Conservation (phyloP, 2,113 vertebrate genomes). For the Azemiops feae region DNA sequence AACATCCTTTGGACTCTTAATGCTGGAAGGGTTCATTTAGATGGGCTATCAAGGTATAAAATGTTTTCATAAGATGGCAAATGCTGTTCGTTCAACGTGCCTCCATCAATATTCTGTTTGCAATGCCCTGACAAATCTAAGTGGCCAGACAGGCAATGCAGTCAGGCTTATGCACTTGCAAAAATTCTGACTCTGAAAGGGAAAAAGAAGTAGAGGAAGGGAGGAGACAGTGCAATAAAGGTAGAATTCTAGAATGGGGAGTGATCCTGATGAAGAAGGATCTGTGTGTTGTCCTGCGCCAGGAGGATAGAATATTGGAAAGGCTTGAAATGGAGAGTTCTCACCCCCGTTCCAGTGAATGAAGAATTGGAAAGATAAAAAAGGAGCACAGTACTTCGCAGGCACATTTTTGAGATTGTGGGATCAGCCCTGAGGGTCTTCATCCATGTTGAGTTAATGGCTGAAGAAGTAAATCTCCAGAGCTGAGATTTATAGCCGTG, state of each 20-base stretch:
- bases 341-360: no score
- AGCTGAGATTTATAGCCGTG: no score
- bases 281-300: not conserved
- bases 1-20: not conserved
- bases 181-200: not conserved
- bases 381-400: no score
- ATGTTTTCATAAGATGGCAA: not conserved
- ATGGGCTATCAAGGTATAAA: not conserved
- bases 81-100: not conserved
- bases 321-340: no score
- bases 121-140: not conserved
- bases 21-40: not conserved
- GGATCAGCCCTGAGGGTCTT: no score
- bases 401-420: no score
- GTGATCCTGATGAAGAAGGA: not conserved
- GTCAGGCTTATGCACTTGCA: not conserved
- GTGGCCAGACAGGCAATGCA: not conserved
- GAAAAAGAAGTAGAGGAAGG: not conserved
- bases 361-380: no score
- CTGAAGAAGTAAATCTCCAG: no score
- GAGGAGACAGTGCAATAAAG: not conserved
- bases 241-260: not conserved
- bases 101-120: not conserved
- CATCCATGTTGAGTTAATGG: no score
- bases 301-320: no score